Evolutionary conservation across 1,140 invertebrate species (phyloP), one percentile per base, ranked within the genome.

Genomic region (Sinella curviseta): DNA sequence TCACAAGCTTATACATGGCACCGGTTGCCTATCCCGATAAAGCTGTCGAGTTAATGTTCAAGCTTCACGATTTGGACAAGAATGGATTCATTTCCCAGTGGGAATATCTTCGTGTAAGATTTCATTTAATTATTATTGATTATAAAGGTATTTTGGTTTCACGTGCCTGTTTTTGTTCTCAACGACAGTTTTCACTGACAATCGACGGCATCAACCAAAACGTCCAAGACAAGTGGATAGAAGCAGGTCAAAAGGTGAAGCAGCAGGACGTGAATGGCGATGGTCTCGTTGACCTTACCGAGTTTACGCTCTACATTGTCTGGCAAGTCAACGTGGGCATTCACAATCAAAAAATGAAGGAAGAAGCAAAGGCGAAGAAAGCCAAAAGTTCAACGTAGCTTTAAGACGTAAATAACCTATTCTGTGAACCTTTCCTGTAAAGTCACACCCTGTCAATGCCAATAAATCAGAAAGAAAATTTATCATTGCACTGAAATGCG

Each of bases 151-250:
- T 31, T 30, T 70, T 70, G 24, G 30, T 33, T 30, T 31, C 65
- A 33, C 2, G 31, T 70, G 31, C 8, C 24, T 70, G 12, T 70
- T 8, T 70, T 16, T 31, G 14, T 70, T 70, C 31, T 70, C 24
- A n/a, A n/a, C n/a, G n/a, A n/a, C n/a, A 70, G 65, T 33, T 8
- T 24, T 3, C 65, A 12, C 31, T 70, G 26, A 70, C 65, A 31
- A 70, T 33, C 24, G 65, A 70, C 26, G 65, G 65, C 65, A 70
- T 70, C 65, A 70, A 70, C 65, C 65, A 70, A 33, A 70, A 70
- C 31, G 65, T 70, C 14, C 65, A 70, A n/a, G 65, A 70, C 65
- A 70, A 70, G 31, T 70, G 65, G 65, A 33, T 70, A 8, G 65
- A 70, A 33, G 65, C 65, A 14, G 65, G 65, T 2, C 65, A 70